Conservation (phyloP, 2,113 vertebrate genomes). For the Myanophis thanlyinensis region DNA sequence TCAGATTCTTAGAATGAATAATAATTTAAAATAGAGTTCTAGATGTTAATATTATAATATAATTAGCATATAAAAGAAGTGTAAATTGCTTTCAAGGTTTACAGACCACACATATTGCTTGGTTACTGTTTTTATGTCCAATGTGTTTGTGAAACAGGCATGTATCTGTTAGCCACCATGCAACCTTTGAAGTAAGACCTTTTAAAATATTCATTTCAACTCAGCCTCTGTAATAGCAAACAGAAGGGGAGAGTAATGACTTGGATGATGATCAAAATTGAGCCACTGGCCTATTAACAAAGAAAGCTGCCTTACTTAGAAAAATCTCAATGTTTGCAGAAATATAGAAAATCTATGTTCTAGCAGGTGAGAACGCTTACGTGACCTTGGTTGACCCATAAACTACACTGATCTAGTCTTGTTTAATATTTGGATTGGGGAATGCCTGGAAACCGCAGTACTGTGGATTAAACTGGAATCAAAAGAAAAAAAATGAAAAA, state of each 20-base stretch:
- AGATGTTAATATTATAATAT: not conserved
- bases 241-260: not conserved
- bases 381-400: not conserved
- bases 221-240: not conserved
- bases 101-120: conserved; percentile 8
- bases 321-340: not conserved
- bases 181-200: not conserved
- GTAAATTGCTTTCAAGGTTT: not conserved
- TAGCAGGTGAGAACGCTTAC: not conserved
- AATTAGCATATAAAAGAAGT: conserved; percentile 15
- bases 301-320: not conserved
- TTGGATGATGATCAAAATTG: not conserved
- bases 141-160: not conserved
- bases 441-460: not conserved
- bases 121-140: not conserved
- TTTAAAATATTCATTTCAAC: not conserved
- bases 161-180: conserved; percentile 20
- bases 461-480: not conserved
- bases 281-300: not conserved
- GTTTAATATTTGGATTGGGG: not conserved
- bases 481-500: not conserved
- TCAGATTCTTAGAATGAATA: conserved; percentile 4
- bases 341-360: not conserved
- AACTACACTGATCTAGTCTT: not conserved
- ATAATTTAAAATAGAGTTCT: not conserved